Base-by-base conservation (phyloP, 2,113 vertebrate genomes). In the Atractosteus spatula region DNA sequence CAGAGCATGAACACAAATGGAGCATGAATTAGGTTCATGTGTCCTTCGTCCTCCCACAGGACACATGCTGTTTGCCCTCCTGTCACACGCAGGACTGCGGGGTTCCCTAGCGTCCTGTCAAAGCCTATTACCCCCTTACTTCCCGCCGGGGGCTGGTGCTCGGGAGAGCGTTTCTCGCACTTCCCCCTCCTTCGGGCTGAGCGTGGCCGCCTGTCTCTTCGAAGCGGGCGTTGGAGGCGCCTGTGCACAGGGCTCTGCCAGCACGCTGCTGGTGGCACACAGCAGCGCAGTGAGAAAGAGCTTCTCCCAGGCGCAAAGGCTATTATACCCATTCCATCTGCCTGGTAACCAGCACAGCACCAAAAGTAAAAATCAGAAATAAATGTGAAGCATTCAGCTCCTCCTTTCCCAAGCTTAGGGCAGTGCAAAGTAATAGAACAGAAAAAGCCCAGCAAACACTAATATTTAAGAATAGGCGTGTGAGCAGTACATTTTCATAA, bases 151-250 rank as follows among this genome's bases (percentile, higher is more conserved):
- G 73, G 80, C 72, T 70, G 29, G 69, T 70, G 70, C 57, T 74
- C 69, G 72, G 80, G 14, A 61, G 74, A 51, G 1, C 10, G 47
- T 51, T 51, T 10, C 47, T 51, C 47, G 10, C 47, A 51, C 74
- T 78, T 73, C 75, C 75, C 77, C 74, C 76, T 78, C 29, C 29
- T 29, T 29, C 29, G 29, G 29, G 76, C 44, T 70, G 81, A 80
- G 82, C 82, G 78, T 82, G 83, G 79, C 70, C 78, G 72, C 41
- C 62, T 59, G 64, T 83, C 85, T 86, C 81, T 77, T 80, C 71
- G 76, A 2, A 68, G 64, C 69, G 68, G 73, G 70, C 77, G 76
- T 75, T 51, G 64, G 72, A 54, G 59, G 62, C 62, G 42, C 75
- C 65, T 76, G 79, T 77, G 80, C 69, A 74, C 77, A 41, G 68